Evolutionary conservation across 1,140 invertebrate species (phyloP), one percentile per base, ranked within the genome.

Genomic region (Drosophila funebris): DNA sequence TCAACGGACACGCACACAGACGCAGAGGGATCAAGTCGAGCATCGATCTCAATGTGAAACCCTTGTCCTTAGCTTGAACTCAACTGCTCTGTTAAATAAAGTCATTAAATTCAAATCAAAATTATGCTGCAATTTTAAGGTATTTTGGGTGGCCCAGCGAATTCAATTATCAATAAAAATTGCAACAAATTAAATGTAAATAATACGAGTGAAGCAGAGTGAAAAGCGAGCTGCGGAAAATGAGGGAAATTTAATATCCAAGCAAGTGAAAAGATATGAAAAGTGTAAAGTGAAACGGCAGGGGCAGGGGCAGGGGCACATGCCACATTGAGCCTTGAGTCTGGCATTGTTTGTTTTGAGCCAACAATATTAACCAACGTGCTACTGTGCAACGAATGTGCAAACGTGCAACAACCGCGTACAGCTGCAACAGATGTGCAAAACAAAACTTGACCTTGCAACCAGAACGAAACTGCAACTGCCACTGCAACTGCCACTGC

Each of bases 51-150:
- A 9, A 48, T 6, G n/a, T 27, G 20, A 14, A 33, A 14, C 36
- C 11, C n/a, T 11, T 39, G 4, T 4, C 36, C 2, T 4, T 3
- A 13, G 1, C 1, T 11, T 9, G 1, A 3, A 18, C 13, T 56
- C 24, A 1, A 11, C 20, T 36, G 11, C 13, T 22, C 16, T 24
- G 8, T 41, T 48, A 82, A 87, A 87, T 87, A 83, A 88, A 88
- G 83, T 88, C 83, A 88, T 88, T 88, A 88, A 88, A 88, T 79
- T 88, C 72, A 78, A 87, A 88, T 88, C 83, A 88, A 88, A 83
- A 88, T 88, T 69, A 88, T 79, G 79, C 66, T 71, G 76, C 76
- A 88, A 88, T 88, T 88, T 88, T 50, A 1, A 14, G 14, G 63
- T 36, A 66, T 83, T 88, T 88, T 88, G 83, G 83, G 83, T 88